phyloP scores from a whole-genome alignment of 1,140 invertebrate genomes.

The Fopius arisanus region DNA sequence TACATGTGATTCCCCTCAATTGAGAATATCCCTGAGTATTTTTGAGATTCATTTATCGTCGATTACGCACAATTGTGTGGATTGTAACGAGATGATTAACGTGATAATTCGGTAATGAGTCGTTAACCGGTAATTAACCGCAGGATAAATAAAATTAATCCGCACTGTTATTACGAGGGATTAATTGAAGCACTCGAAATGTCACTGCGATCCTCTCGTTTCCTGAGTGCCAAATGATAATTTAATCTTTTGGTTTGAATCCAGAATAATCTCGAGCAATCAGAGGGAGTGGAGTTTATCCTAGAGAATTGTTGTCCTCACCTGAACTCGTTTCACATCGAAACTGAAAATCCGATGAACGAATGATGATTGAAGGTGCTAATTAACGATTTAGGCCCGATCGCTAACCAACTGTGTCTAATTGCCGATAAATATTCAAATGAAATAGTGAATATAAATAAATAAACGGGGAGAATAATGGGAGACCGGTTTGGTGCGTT shows the following conservation, averaged over 20 bases:
- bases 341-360: conserved; percentile 23
- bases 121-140: neutral
- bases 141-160: neutral
- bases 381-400: conserved; percentile 46
- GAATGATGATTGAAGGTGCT: conserved; percentile 53
- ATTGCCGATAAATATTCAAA: conserved; percentile 32
- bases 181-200: neutral
- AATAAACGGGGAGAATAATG: neutral
- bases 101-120: neutral
- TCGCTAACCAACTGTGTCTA: conserved; percentile 43
- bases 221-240: neutral
- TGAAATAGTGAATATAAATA: neutral
- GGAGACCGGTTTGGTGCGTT: conserved; percentile 35
- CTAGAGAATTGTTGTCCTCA: conserved; percentile 23
- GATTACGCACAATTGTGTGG: conserved; percentile 20
- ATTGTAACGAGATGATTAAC: neutral
- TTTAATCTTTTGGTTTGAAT: neutral
- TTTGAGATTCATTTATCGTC: conserved; percentile 3
- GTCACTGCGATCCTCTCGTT: neutral
- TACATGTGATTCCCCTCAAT: neutral
- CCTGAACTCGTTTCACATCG: neutral
- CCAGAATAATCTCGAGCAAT: neutral
- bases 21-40: neutral
- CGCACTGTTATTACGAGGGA: neutral
- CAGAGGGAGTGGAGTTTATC: conserved; percentile 15